Conservation (phyloP, 1,140 invertebrate genomes). For the Anagrus nilaparvatae region DNA sequence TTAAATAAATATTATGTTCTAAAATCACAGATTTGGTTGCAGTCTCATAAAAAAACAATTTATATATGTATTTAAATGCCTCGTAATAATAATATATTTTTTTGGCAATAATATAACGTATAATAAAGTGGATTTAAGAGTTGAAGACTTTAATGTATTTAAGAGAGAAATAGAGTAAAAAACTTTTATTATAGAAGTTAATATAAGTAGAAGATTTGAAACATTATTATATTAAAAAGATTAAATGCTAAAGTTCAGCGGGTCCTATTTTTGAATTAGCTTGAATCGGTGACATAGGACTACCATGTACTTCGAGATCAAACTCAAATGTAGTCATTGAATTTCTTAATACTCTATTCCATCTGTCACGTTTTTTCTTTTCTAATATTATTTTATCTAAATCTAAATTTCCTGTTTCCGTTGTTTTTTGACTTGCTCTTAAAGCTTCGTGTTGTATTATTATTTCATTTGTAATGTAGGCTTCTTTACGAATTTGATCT, state of each 20-base stretch:
- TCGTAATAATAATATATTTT: no score
- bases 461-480: slow-evolving; percentile 73
- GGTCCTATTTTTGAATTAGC: background rate
- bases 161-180: no score
- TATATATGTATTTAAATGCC: no score
- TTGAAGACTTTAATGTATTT: no score
- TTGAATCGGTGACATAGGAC: slow-evolving; percentile 16
- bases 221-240: no score
- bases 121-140: no score
- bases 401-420: background rate
- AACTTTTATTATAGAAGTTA: no score
- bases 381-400: background rate
- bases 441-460: slow-evolving; percentile 65
- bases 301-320: slow-evolving; percentile 48
- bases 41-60: no score
- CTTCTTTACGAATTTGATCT: slow-evolving; percentile 72
- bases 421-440: slow-evolving; percentile 15
- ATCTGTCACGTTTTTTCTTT: slow-evolving; percentile 19
- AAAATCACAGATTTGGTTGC: no score
- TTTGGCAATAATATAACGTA: no score
- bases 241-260: slow-evolving; percentile 10
- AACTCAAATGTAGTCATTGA: slow-evolving; percentile 52
- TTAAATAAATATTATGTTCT: no score
- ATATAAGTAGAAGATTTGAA: no score
- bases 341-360: slow-evolving; percentile 43